Evolutionary conservation across 1,140 invertebrate species (phyloP).

Genomic region (Heterodera carotae): DNA sequence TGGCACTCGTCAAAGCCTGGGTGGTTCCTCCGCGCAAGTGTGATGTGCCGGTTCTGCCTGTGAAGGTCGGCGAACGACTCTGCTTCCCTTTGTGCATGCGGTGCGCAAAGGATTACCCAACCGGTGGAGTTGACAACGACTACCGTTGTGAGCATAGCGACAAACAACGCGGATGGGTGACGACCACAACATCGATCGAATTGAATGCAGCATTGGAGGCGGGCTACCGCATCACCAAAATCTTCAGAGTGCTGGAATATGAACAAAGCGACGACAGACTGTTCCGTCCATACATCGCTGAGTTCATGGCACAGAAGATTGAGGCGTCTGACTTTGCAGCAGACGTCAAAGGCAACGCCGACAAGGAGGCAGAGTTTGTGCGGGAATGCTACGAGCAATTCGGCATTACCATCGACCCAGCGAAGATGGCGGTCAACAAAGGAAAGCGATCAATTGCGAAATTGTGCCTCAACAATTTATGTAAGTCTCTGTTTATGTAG

Average conservation of each 20-base stretch:
- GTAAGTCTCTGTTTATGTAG: neutral
- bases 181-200: too few species aligned
- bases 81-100: too few species aligned
- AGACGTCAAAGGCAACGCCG: slow-evolving; percentile 6
- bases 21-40: neutral
- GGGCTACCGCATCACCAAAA: too few species aligned
- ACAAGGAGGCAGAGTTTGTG: slow-evolving; percentile 10
- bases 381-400: slow-evolving; percentile 1
- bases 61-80: neutral
- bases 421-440: neutral
- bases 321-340: slow-evolving; percentile 1
- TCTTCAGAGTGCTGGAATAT: slow-evolving; percentile 5
- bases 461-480: too few species aligned
- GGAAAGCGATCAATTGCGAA: slow-evolving; percentile 9
- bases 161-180: too few species aligned
- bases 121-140: too few species aligned
- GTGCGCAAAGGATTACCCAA: too few species aligned
- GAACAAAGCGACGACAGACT: neutral
- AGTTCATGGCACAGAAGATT: slow-evolving; percentile 14
- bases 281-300: slow-evolving; percentile 10
- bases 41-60: neutral
- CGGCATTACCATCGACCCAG: neutral
- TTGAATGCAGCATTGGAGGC: too few species aligned
- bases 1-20: too few species aligned
- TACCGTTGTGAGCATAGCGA: too few species aligned